Evolutionary conservation across 35 echinoderm and acorn worm genomes (phyloP), one percentile per base, ranked within the genome.

Genomic region (Heliocidaris tuberculata): DNA sequence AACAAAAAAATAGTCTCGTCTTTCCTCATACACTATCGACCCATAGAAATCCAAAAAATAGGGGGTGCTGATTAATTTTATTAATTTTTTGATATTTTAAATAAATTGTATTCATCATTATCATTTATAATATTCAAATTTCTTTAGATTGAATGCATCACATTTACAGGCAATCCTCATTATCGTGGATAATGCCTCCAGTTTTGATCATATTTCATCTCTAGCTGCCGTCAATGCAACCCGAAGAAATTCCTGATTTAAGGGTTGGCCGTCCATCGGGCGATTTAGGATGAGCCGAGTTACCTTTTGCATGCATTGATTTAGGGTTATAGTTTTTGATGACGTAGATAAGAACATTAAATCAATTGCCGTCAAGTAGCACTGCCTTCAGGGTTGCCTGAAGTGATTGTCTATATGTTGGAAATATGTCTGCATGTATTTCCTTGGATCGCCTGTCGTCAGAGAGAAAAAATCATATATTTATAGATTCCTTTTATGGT

Each of bases 291-390:
- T 78, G 65, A 78, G 65, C 65, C 21, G 21, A n/a, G 65, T n/a
- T 78, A 78, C 65, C 65, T 78, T 78, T 78, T 24, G 12, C 7
- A 7, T 78, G 21, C 65, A 19, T 78, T 78, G 65, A 78, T 78
- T 78, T 78, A 78, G 65, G 65, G 65, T 78, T 78, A 78, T 78
- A 78, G 21, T 78, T 78, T 78, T 78, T 78, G 65, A 78, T 78
- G 65, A 78, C 65, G 65, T 78, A 78, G 65, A 78, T 78, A 78
- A 78, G 65, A 78, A 78, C 65, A 78, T 78, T 78, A 78, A 78
- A 78, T 78, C 65, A 78, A 78, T 78, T 78, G 65, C 65, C 15
- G 21, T 78, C 65, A n/a, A 56, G 27, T 78, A 78, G 7, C 3
- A 19, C 65, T 78, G 27, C 17, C 21, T 78, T 0, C 8, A 78